Conservation (phyloP, 2,113 vertebrate genomes). For the Polypterus senegalus region DNA sequence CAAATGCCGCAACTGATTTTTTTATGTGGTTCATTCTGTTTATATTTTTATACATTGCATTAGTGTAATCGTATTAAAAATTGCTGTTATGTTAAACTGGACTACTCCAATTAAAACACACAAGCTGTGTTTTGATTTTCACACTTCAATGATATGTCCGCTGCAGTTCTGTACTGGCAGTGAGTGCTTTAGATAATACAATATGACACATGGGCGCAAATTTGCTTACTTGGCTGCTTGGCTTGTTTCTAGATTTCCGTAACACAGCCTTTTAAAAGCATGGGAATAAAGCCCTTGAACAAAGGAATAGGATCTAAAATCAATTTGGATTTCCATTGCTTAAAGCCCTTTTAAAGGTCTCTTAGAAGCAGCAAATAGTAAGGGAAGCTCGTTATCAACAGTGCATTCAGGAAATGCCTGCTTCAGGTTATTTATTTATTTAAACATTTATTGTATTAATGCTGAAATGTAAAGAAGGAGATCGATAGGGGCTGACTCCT, state of each 20-base stretch:
- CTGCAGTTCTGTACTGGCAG: neutral
- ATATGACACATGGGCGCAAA: neutral
- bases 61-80: no score
- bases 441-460: slow-evolving; percentile 1
- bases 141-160: neutral
- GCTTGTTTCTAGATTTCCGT: neutral
- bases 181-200: neutral
- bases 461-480: slow-evolving; percentile 4
- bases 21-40: no score
- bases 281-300: neutral
- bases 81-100: no score
- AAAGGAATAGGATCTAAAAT: slow-evolving; percentile 3
- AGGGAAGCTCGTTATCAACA: slow-evolving; percentile 12
- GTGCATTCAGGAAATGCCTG: slow-evolving; percentile 10
- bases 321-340: neutral
- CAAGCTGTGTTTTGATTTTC: neutral
- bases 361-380: neutral
- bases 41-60: no score
- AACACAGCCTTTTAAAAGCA: neutral
- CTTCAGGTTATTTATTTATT: neutral
- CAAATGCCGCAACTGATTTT: no score
- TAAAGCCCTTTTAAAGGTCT: slow-evolving; percentile 6
- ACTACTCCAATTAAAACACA: no score
- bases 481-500: neutral
- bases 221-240: neutral